phyloP scores from a whole-genome alignment of 2,797 vertebrate species.

The Anguilla obscura region DNA sequence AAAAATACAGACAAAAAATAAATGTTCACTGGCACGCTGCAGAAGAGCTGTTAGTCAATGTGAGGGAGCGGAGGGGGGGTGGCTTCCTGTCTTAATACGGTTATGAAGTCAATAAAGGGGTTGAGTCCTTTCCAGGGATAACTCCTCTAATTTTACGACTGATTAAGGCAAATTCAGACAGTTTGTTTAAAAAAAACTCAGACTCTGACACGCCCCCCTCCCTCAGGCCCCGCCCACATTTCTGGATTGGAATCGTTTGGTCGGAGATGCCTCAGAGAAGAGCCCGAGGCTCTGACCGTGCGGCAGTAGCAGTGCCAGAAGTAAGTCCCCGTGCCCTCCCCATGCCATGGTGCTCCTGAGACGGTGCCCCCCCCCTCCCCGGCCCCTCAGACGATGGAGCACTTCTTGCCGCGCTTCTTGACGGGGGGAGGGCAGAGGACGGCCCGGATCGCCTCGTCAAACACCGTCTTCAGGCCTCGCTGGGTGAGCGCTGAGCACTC shows the following conservation, averaged over 20 bases:
- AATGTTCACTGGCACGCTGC: conserved; percentile 35
- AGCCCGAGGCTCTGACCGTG: conserved; percentile 34
- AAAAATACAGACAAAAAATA: conserved; percentile 35
- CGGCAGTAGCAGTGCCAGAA: conserved; percentile 21
- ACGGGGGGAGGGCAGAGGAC: conserved; percentile 84
- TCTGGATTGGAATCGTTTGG: conserved; percentile 25
- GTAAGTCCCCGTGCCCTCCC: background rate
- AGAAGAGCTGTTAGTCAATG: conserved; percentile 15
- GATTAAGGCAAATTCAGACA: conserved; percentile 40
- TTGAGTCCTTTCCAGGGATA: conserved; percentile 11
- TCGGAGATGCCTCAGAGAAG: conserved; percentile 29
- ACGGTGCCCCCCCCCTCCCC: background rate
- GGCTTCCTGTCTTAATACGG: background rate
- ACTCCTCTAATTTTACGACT: conserved; percentile 18
- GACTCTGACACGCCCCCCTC: too few relatives aligned
- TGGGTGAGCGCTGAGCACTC: conserved; percentile 86
- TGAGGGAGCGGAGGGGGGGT: background rate
- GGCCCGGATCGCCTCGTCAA: conserved; percentile 86
- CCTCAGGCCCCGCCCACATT: background rate
- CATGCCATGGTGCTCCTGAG: background rate
- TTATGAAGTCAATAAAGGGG: conserved; percentile 2
- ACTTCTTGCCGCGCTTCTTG: conserved; percentile 83
- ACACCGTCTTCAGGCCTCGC: conserved; percentile 84
- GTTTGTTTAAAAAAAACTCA: conserved; percentile 21
- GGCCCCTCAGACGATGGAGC: conserved; percentile 74